These are phyloP conservation scores for Paguma larvata DNA, from an alignment of 2,797 vertebrate species.

Conservation along the genomic window DNA sequence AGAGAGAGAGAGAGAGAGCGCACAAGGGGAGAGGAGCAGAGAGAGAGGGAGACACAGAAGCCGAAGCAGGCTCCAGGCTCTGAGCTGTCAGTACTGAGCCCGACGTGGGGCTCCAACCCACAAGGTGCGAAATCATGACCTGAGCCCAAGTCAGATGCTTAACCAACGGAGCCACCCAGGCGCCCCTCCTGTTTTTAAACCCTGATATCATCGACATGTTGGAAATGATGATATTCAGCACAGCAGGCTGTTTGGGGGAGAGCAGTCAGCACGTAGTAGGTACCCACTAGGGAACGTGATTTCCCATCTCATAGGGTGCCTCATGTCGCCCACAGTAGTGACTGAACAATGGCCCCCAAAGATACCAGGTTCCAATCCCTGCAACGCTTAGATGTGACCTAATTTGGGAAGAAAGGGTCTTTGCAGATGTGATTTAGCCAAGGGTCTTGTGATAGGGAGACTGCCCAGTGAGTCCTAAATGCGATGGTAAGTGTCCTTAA, in stretches of 20 bases:
- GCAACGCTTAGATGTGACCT: background rate
- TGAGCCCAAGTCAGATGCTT: too few relatives aligned
- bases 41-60: too few relatives aligned
- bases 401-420: background rate
- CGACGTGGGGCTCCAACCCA: too few relatives aligned
- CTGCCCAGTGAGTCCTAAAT: background rate
- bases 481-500: background rate
- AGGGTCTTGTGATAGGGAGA: background rate
- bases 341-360: background rate
- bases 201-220: background rate
- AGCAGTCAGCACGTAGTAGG: background rate
- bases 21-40: accelerated
- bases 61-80: too few relatives aligned
- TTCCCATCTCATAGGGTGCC: background rate
- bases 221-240: background rate
- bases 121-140: too few relatives aligned
- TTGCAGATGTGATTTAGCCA: background rate
- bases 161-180: too few relatives aligned
- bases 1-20: too few relatives aligned
- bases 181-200: background rate
- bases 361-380: background rate
- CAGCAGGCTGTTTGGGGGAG: background rate
- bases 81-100: too few relatives aligned
- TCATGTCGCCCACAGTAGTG: background rate
- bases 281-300: background rate